Percentiles rank a stretch among this genome's conserved stretches.
phyloP scores from a whole-genome alignment of 1,140 invertebrate genomes.

The Panagrolaimus sp. region DNA sequence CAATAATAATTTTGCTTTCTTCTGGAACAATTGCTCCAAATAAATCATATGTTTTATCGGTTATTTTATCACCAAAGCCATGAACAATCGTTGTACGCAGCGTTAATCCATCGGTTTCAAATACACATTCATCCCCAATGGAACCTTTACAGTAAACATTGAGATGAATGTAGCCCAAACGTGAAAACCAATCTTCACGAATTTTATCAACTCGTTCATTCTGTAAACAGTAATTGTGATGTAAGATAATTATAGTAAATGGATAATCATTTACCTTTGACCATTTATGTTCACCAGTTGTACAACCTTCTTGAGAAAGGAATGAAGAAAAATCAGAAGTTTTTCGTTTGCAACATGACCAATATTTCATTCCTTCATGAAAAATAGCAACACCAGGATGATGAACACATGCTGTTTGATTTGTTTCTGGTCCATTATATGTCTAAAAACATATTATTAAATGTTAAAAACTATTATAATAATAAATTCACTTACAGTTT shows the following conservation, averaged over 20 bases:
- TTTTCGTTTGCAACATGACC: slow-evolving; percentile 87
- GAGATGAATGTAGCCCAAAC: slow-evolving; percentile 42
- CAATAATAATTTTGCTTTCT: slow-evolving; percentile 72
- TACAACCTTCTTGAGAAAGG: slow-evolving; percentile 78
- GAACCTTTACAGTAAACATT: slow-evolving; percentile 65
- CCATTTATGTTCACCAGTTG: slow-evolving; percentile 78
- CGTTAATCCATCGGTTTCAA: slow-evolving; percentile 79
- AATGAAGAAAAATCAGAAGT: slow-evolving; percentile 89
- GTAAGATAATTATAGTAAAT: slow-evolving; percentile 59
- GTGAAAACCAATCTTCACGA: slow-evolving; percentile 54
- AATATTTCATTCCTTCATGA: slow-evolving; percentile 94
- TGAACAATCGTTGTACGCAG: slow-evolving; percentile 74
- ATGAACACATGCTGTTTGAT: slow-evolving; percentile 70
- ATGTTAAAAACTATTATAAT: slow-evolving; percentile 18
- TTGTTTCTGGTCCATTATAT: slow-evolving; percentile 69
- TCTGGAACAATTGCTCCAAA: slow-evolving; percentile 69
- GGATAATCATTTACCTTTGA: slow-evolving; percentile 67
- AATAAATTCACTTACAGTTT: slow-evolving; percentile 62
- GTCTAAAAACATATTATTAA: slow-evolving; percentile 60
- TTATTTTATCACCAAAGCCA: slow-evolving; percentile 72
- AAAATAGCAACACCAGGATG: slow-evolving; percentile 88
- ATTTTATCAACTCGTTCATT: slow-evolving; percentile 39
- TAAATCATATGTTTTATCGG: slow-evolving; percentile 75
- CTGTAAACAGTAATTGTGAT: slow-evolving; percentile 16
- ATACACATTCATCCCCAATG: slow-evolving; percentile 69